phyloP scores from a whole-genome alignment of 2,797 vertebrate species.

The Scolopax bukidnonensis region DNA sequence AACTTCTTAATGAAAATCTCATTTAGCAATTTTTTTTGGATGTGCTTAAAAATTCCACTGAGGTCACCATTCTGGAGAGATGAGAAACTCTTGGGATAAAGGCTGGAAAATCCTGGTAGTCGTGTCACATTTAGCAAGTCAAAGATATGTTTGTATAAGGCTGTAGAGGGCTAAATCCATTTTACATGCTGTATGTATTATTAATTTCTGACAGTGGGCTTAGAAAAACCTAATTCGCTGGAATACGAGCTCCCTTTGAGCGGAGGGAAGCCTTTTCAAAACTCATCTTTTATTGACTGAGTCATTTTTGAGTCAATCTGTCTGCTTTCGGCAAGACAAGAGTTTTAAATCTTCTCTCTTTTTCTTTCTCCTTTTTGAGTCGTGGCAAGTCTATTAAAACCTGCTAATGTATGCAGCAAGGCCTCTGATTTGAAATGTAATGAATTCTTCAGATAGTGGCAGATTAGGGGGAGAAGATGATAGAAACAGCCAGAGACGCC shows the following conservation, averaged over 20 bases:
- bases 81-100: slow-evolving; percentile 65
- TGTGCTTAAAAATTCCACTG: slow-evolving; percentile 26
- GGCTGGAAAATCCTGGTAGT: slow-evolving; percentile 51
- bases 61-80: slow-evolving; percentile 59
- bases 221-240: slow-evolving; percentile 72
- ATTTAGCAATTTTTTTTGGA: neutral
- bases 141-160: slow-evolving; percentile 72
- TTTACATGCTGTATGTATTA: slow-evolving; percentile 68
- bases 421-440: slow-evolving; percentile 65
- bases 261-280: slow-evolving; percentile 71
- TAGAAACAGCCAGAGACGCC: slow-evolving; percentile 16
- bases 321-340: slow-evolving; percentile 79
- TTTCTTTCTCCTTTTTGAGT: slow-evolving; percentile 65
- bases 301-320: slow-evolving; percentile 79
- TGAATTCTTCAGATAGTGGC: slow-evolving; percentile 73
- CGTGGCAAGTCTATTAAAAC: slow-evolving; percentile 76
- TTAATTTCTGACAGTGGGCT: slow-evolving; percentile 74
- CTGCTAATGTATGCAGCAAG: slow-evolving; percentile 67
- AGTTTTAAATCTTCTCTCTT: slow-evolving; percentile 76
- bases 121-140: slow-evolving; percentile 69
- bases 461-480: slow-evolving; percentile 54
- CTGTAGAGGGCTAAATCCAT: slow-evolving; percentile 64
- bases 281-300: slow-evolving; percentile 83
- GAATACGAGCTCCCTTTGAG: slow-evolving; percentile 71
- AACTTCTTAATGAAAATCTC: slow-evolving; percentile 37